Evolutionary conservation across 2,888 invertebrate species (phyloP).

Genomic region (Eupeodes latifasciatus): DNA sequence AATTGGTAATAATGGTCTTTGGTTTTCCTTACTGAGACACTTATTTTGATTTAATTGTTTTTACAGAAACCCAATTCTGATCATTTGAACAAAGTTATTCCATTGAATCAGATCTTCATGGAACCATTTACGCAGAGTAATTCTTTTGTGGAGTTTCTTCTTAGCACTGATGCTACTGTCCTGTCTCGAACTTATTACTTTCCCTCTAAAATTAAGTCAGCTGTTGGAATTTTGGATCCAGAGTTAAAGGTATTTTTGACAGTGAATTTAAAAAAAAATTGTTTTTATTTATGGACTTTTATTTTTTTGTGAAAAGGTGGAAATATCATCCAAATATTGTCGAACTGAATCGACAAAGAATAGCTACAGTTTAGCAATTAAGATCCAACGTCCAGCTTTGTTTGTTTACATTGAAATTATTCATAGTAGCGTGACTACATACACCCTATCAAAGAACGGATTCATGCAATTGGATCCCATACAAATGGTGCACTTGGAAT

Average conservation of each 20-base stretch:
- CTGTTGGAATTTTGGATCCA: conserved; percentile 85
- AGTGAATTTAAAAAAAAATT: background rate
- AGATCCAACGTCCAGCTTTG: conserved; percentile 81
- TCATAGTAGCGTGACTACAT: conserved; percentile 78
- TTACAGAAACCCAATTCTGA: conserved; percentile 82
- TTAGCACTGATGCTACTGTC: conserved; percentile 84
- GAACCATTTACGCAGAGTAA: conserved; percentile 78
- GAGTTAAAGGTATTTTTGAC: conserved; percentile 85
- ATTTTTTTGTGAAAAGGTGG: conserved; percentile 77
- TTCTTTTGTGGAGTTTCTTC: conserved; percentile 83
- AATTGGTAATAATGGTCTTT: conserved; percentile 78
- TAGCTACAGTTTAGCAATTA: conserved; percentile 80
- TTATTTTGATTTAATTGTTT: conserved; percentile 16
- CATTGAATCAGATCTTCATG: conserved; percentile 78
- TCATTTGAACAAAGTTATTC: conserved; percentile 81
- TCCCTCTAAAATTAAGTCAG: conserved; percentile 86
- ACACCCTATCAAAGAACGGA: conserved; percentile 82
- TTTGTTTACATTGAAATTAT: conserved; percentile 82
- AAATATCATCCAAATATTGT: conserved; percentile 79
- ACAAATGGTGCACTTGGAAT: conserved; percentile 81
- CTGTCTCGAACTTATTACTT: conserved; percentile 89
- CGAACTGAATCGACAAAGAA: conserved; percentile 64
- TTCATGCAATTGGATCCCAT: conserved; percentile 82
- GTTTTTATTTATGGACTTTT: background rate
- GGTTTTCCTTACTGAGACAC: background rate